Percentiles rank a stretch among this genome's conserved stretches.
phyloP scores from a whole-genome alignment of 2,797 vertebrate species.

The Squalus acanthias region DNA sequence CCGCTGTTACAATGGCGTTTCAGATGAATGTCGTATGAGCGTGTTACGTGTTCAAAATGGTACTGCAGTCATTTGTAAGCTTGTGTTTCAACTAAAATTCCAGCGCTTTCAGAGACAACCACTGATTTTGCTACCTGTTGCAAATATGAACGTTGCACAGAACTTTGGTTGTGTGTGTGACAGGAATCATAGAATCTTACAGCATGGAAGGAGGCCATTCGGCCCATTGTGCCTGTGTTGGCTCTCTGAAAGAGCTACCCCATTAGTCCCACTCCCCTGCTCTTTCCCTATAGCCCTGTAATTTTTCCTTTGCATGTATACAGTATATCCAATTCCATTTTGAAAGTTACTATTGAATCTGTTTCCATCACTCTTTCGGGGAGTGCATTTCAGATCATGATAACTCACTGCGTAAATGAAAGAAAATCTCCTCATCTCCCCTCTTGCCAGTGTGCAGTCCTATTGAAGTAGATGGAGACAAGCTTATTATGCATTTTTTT shows the following conservation, averaged over 20 bases:
- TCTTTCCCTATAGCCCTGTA: background rate
- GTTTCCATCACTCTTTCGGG: background rate
- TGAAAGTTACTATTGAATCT: background rate
- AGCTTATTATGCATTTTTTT: background rate
- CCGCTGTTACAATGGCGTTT: background rate
- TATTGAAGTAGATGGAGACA: background rate
- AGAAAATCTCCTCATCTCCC: background rate
- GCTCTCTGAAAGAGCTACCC: background rate
- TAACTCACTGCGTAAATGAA: background rate
- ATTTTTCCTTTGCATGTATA: background rate
- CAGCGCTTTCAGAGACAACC: background rate
- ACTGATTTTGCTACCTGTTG: background rate
- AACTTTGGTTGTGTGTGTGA: background rate
- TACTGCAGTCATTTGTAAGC: background rate
- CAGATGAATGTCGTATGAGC: background rate
- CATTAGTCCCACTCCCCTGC: background rate
- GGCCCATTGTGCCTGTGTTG: background rate
- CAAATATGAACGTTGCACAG: no score
- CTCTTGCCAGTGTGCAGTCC: background rate
- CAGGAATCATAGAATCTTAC: background rate
- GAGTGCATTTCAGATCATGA: no score
- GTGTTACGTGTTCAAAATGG: background rate
- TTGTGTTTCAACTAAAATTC: background rate
- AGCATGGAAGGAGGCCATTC: background rate
- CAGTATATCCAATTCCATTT: background rate